These are phyloP conservation scores for Vulpes lagopus DNA, from an alignment of 2,113 vertebrate species.

Conservation along the genomic window DNA sequence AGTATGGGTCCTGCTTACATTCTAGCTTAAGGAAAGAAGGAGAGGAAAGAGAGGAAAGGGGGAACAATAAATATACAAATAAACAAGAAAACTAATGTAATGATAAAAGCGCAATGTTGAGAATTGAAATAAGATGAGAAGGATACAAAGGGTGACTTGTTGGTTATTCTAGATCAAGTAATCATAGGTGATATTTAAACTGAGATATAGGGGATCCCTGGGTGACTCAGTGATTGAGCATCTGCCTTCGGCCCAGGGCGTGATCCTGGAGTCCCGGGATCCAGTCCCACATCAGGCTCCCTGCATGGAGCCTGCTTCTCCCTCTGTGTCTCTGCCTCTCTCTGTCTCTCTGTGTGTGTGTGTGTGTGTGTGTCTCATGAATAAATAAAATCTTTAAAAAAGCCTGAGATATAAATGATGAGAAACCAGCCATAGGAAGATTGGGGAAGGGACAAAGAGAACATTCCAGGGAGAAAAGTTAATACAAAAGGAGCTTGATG, in stretches of 20 bases:
- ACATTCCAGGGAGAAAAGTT: background rate
- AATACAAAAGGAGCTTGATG: constrained; percentile 13
- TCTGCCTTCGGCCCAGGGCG: too few species aligned
- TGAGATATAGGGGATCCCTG: too few species aligned
- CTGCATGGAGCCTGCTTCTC: too few species aligned
- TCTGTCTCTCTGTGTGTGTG: too few species aligned
- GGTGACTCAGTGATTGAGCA: too few species aligned
- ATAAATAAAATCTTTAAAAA: too few species aligned
- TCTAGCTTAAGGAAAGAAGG: background rate
- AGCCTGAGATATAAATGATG: background rate
- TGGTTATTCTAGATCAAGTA: constrained; percentile 3
- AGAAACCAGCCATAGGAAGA: background rate
- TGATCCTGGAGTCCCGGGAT: too few species aligned
- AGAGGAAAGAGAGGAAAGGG: background rate
- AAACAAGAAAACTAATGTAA: background rate
- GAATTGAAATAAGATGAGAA: constrained; percentile 20
- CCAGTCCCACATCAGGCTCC: too few species aligned
- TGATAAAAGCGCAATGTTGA: background rate
- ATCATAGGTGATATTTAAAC: background rate
- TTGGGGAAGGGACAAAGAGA: background rate
- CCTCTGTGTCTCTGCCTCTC: too few species aligned
- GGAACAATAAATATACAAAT: background rate
- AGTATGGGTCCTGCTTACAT: background rate
- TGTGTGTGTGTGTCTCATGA: too few species aligned
- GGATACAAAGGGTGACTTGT: background rate